Conservation (phyloP, 2,797 vertebrate species). For the Cossypha polioptera region DNA sequence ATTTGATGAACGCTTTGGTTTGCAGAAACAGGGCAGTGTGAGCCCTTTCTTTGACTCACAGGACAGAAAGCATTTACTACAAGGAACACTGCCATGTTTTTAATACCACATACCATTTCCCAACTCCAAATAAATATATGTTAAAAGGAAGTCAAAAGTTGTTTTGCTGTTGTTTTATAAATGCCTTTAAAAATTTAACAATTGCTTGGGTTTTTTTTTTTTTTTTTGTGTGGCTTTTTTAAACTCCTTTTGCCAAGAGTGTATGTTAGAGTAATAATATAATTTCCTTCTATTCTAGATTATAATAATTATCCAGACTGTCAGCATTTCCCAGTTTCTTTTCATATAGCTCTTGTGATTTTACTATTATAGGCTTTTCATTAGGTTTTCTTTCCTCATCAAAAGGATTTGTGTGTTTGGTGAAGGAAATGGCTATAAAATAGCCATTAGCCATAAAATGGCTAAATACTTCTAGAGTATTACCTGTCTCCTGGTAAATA, state of each 20-base stretch:
- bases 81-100: background rate
- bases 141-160: background rate
- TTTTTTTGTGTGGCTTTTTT: background rate
- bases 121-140: background rate
- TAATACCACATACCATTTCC: background rate
- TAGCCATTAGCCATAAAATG: too few species aligned
- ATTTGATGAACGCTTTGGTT: background rate
- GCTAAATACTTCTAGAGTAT: background rate
- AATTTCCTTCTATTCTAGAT: background rate
- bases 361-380: background rate
- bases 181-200: background rate
- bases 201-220: background rate
- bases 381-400: background rate
- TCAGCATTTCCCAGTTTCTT: background rate
- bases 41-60: background rate
- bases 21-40: background rate
- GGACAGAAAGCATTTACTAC: background rate
- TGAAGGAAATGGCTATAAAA: background rate
- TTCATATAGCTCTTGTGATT: background rate
- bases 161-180: background rate
- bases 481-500: background rate
- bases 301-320: background rate
- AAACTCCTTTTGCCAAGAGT: background rate
- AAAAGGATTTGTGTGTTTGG: accelerated
- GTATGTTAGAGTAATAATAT: background rate